Percentiles rank a stretch among this genome's conserved stretches.
These are phyloP conservation scores for Coelinius sp. DNA, from an alignment of 2,888 invertebrate genomes.

Conservation along the genomic window DNA sequence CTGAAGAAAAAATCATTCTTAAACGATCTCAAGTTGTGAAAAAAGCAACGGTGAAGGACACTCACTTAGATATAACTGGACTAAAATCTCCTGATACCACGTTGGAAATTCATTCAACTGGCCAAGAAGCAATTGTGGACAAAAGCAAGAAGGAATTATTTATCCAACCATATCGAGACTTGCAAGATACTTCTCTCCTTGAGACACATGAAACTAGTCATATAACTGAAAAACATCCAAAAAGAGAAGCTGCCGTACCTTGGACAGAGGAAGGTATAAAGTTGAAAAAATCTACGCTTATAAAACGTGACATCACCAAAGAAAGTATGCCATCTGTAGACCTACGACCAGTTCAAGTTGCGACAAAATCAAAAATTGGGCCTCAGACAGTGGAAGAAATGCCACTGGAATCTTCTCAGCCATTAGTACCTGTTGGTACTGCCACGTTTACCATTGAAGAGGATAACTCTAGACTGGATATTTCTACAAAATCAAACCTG, in stretches of 20 bases:
- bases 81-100: constrained; percentile 68
- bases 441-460: constrained; percentile 55
- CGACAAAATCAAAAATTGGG: constrained; percentile 42
- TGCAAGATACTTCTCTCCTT: constrained; percentile 44
- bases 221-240: constrained; percentile 37
- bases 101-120: constrained; percentile 49
- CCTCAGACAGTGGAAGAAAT: constrained; percentile 63
- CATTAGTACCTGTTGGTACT: background rate
- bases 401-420: too few species aligned
- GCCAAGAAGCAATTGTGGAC: constrained; percentile 46
- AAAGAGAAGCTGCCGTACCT: constrained; percentile 54
- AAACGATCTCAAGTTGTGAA: constrained; percentile 59
- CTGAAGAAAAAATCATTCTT: constrained; percentile 62
- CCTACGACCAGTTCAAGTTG: constrained; percentile 65
- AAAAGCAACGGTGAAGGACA: constrained; percentile 57
- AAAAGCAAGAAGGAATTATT: constrained; percentile 38
- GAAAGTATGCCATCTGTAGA: constrained; percentile 58
- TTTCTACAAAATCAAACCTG: constrained; percentile 54
- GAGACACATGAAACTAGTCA: constrained; percentile 39
- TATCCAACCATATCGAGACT: constrained; percentile 66
- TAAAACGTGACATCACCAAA: constrained; percentile 55
- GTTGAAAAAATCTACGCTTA: constrained; percentile 60
- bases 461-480: constrained; percentile 46
- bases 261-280: constrained; percentile 66
- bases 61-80: constrained; percentile 64